Evolutionary conservation across 92 coral and sea anemone species (phyloP), one percentile per base, ranked within the genome.

Genomic region (Actinostola sp.): DNA sequence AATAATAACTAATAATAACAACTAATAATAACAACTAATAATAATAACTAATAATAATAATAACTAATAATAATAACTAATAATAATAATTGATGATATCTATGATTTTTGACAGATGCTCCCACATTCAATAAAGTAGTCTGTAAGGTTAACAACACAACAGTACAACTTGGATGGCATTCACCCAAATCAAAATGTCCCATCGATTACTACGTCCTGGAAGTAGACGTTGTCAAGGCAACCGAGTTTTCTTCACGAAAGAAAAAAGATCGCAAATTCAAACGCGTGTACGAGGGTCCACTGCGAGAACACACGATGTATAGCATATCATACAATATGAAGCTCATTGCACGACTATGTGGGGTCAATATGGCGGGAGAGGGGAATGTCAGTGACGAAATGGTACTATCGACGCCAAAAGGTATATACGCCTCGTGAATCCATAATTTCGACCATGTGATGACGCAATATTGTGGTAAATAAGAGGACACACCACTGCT

Each of bases 261-360:
- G 76, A 79, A 76, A 63, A 90, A 90, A 58, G 83, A 90, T 64
- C 86, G 88, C 54, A 87, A 84, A 63, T 87, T 90, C 61, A 72
- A 83, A 41, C 89, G 92, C 33, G 82, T 84, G 16, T 90, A 90
- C 72, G 92, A 87, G 69, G 92, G 97, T 2, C 89, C 96, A 45
- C 78, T 87, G 30, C 86, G 61, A 3, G 92, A 90, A 39, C 86
- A 87, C 49, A 77, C 83, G 25, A 56, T 90, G 76, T 75, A 64
- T 77, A 90, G 92, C 46, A 90, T 90, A 15, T 80, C 97, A 2
- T 90, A 90, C 88, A 78, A 86, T 52, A 80, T 84, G 46, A 90
- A 87, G 70, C 49, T 90, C 61, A 69, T 87, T 3, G 76, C 86
- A 19, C 78, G 97, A 33, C 85, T 90, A 54, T 72, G 58, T 34